Conservation (phyloP, 2,797 vertebrate species). For the Thamnophis elegans region DNA sequence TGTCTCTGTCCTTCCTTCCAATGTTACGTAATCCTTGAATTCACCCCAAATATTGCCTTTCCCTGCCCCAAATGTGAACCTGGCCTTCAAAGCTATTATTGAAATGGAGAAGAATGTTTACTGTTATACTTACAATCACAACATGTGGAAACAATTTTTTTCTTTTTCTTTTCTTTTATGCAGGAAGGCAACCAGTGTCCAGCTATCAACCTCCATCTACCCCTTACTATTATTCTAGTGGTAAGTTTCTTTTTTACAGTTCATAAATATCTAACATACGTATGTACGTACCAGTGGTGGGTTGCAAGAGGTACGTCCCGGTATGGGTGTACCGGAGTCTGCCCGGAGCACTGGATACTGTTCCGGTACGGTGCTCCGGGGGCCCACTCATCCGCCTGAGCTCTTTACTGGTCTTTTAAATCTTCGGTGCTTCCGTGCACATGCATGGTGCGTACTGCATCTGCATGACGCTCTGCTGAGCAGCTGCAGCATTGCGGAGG, state of each 20-base stretch:
- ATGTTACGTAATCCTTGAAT: not conserved
- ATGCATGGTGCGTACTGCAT: too few relatives aligned
- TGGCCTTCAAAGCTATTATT: not conserved
- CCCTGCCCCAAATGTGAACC: not conserved
- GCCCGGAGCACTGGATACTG: too few relatives aligned
- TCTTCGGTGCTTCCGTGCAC: too few relatives aligned
- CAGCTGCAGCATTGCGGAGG: too few relatives aligned
- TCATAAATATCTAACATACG: not conserved
- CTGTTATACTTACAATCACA: not conserved
- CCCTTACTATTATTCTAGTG: constrained; percentile 46
- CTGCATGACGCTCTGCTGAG: too few relatives aligned
- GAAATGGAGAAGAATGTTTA: not conserved
- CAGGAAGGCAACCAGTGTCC: not conserved
- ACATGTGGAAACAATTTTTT: not conserved
- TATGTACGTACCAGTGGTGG: too few relatives aligned
- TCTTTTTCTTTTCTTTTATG: constrained; percentile 5
- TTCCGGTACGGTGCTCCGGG: too few relatives aligned
- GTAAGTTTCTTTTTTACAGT: constrained; percentile 46
- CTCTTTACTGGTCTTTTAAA: too few relatives aligned
- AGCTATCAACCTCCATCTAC: accelerated
- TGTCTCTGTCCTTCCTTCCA: not conserved
- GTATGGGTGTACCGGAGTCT: too few relatives aligned
- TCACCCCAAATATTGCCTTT: not conserved
- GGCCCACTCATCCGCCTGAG: too few relatives aligned
- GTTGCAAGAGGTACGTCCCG: too few relatives aligned